Conservation (phyloP, 2,113 vertebrate species). For the Uropsilus gracilis region DNA sequence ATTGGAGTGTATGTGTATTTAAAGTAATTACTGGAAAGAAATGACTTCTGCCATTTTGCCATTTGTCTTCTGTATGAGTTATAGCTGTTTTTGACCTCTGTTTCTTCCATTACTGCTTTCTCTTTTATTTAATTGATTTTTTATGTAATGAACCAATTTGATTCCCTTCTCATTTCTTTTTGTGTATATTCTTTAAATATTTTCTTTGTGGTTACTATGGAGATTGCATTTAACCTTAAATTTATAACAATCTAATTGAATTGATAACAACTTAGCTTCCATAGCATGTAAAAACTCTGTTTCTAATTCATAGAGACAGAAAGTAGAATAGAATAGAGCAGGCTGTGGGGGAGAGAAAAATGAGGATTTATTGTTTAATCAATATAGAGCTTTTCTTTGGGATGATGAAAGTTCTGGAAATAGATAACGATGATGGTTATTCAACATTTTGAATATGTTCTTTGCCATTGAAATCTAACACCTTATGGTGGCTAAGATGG, state of each 20-base stretch:
- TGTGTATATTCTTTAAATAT: constrained; percentile 12
- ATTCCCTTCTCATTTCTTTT: constrained; percentile 36
- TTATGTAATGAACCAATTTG: background rate
- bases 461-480: background rate
- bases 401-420: background rate
- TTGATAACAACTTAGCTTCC: constrained; percentile 4
- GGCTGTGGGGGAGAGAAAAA: background rate
- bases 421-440: background rate
- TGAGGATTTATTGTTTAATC: background rate
- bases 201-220: constrained; percentile 29
- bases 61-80: constrained; percentile 13
- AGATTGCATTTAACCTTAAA: constrained; percentile 12
- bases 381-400: background rate
- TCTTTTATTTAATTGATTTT: background rate
- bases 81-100: background rate
- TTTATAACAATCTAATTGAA: constrained; percentile 25
- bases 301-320: constrained; percentile 1
- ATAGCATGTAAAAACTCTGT: background rate
- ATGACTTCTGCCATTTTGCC: background rate
- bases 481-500: background rate
- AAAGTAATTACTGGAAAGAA: background rate
- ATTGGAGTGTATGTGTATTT: background rate
- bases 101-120: constrained; percentile 24
- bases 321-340: background rate
- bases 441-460: background rate